These are phyloP conservation scores for Agonum fuliginosum DNA, from an alignment of 2,888 invertebrate genomes.

Conservation along the genomic window DNA sequence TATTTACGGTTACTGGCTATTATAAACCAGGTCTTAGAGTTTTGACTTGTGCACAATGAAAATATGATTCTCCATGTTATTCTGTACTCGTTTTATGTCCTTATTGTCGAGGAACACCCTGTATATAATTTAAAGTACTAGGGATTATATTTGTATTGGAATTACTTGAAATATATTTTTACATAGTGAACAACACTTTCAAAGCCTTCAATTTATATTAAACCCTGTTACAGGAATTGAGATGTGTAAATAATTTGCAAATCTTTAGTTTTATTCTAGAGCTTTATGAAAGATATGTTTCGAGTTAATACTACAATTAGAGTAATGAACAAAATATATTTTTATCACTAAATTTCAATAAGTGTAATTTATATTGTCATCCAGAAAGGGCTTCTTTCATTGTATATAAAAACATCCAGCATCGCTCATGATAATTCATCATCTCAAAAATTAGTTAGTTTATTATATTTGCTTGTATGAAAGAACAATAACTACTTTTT, in stretches of 20 bases:
- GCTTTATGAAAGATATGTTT: slow-evolving; percentile 39
- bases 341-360: slow-evolving; percentile 49
- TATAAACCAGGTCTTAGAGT: too few relatives aligned
- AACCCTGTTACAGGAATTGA: slow-evolving; percentile 47
- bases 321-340: slow-evolving; percentile 49
- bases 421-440: slow-evolving; percentile 39
- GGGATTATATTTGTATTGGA: slow-evolving; percentile 6
- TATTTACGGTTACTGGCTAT: too few relatives aligned
- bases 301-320: slow-evolving; percentile 32
- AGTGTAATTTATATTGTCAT: slow-evolving; percentile 49
- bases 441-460: slow-evolving; percentile 49
- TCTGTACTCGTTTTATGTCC: too few relatives aligned
- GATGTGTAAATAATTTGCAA: slow-evolving; percentile 18
- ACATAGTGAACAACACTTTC: slow-evolving; percentile 2
- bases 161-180: slow-evolving; percentile 24
- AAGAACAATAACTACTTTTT: slow-evolving; percentile 47
- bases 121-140: neutral
- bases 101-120: slow-evolving; percentile 29
- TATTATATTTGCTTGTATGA: slow-evolving; percentile 36
- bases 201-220: slow-evolving; percentile 41
- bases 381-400: slow-evolving; percentile 45
- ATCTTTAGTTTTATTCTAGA: neutral
- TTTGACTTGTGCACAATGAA: too few relatives aligned
- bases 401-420: slow-evolving; percentile 37
- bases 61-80: too few relatives aligned